A percentile compares a stretch with the other conserved stretches of the same genome.
Conservation (phyloP, 2,888 invertebrate species). For the Timema podura region DNA sequence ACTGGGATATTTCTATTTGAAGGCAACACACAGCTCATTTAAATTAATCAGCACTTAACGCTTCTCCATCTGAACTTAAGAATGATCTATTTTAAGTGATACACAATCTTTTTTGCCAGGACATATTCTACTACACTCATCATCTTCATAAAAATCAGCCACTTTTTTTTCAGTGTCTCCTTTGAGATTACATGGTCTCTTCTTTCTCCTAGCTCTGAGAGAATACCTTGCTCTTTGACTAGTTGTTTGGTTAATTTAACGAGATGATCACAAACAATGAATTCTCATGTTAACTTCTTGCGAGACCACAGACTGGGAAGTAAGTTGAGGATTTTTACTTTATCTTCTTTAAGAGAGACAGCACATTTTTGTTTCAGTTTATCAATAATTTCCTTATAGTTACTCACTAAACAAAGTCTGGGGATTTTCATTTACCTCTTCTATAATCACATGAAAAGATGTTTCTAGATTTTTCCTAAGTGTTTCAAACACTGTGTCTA, state of each 20-base stretch:
- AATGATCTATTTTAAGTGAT: slow-evolving; percentile 2
- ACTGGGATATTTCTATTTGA: not conserved
- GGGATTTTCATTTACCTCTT: slow-evolving; percentile 2
- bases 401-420: not conserved
- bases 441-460: not conserved
- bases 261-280: not conserved
- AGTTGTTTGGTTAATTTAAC: not conserved
- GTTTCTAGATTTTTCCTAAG: not conserved
- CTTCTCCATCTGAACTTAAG: not conserved
- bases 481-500: not conserved
- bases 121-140: not conserved
- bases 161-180: not conserved
- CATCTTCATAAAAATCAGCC: slow-evolving; percentile 6
- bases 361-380: not conserved
- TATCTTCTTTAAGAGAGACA: not conserved
- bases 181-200: not conserved
- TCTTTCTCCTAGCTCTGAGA: not conserved
- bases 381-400: not conserved
- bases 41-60: not conserved
- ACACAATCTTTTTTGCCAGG: not conserved
- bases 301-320: not conserved
- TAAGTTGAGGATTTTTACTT: slow-evolving; percentile 8
- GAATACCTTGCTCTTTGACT: not conserved
- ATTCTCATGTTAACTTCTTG: not conserved
- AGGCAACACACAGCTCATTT: not conserved